These are phyloP conservation scores for Microctonus brassicae DNA, from an alignment of 2,888 invertebrate species.

Conservation along the genomic window DNA sequence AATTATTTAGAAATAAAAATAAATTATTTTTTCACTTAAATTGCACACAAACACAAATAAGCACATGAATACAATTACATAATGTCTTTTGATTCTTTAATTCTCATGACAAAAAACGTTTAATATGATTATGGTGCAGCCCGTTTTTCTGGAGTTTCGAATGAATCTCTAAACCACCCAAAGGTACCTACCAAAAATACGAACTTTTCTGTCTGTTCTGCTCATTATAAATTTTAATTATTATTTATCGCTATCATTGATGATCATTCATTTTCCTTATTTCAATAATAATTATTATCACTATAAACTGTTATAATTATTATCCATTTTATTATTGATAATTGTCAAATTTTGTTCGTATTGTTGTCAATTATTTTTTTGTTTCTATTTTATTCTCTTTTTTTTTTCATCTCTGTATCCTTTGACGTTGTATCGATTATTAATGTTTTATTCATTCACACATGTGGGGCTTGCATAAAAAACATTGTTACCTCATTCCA, in stretches of 20 bases:
- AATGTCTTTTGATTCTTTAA: slow-evolving; percentile 44
- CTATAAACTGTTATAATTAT: too few relatives aligned
- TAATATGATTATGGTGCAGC: slow-evolving; percentile 72
- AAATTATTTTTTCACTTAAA: not conserved
- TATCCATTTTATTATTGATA: not conserved
- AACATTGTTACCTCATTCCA: not conserved
- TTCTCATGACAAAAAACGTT: slow-evolving; percentile 56
- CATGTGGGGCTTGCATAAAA: not conserved
- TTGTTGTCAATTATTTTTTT: not conserved
- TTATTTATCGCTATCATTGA: slow-evolving; percentile 37
- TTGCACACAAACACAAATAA: not conserved
- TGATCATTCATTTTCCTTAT: not conserved
- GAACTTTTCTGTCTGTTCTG: slow-evolving; percentile 65
- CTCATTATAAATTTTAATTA: slow-evolving; percentile 49
- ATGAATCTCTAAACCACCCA: slow-evolving; percentile 69
- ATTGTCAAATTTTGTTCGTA: not conserved
- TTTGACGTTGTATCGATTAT: not conserved
- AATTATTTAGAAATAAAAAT: too few relatives aligned
- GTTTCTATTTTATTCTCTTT: not conserved
- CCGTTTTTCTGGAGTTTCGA: slow-evolving; percentile 75
- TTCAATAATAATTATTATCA: not conserved
- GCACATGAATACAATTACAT: not conserved
- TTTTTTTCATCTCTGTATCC: not conserved
- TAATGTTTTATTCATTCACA: not conserved
- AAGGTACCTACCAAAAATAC: slow-evolving; percentile 65